Evolutionary conservation across 2,797 vertebrate genomes (phyloP), one percentile per base, ranked within the genome.

Genomic region (Typhlichthys eigenmanni): DNA sequence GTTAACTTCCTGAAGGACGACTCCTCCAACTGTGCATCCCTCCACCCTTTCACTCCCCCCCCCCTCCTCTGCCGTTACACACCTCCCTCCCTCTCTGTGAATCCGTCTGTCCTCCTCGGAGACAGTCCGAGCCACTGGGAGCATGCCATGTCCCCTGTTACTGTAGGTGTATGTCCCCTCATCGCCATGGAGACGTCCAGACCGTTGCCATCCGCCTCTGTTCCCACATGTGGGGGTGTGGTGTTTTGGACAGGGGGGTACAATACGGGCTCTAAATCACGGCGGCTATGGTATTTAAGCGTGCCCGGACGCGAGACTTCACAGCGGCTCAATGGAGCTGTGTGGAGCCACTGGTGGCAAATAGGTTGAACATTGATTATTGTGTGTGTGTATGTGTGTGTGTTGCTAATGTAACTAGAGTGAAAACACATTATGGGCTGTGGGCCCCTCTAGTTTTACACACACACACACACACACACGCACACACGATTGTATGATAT

Each of bases 221-320:
- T 85, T 84, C 80, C 76, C 70, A 66, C 72, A 51, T 63, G 47
- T 7, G 32, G 64, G 75, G 74, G 71, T 61, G 79, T 79, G 87
- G 84, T 75, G 70, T 66, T 47, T 4, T 11, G 62, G 66, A 66
- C 53, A 17, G 58, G 34, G 34, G 7, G 34, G 34, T 38, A 9
- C 64, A 64, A 29, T 29, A 29, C 24, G 3, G 24, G 24, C 24
- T 24, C 62, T 85, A 79, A 82, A 77, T 84, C 81, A 81, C 69
- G 53, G 34, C 5, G 34, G 34, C 34, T 38, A 38, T 38, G 1
- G 34, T 38, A 8, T 38, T 38, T 38, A 38, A 8, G 34, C 8
- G 34, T 38, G 34, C 34, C 34, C 34, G 34, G 34, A 38, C 34
- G 8, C 34, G 2, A 38, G 1, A 38, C 5, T 38, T 38, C 34